These are phyloP conservation scores for Acrossocheilus fasciatus DNA, from an alignment of 2,797 vertebrate species.

Conservation along the genomic window DNA sequence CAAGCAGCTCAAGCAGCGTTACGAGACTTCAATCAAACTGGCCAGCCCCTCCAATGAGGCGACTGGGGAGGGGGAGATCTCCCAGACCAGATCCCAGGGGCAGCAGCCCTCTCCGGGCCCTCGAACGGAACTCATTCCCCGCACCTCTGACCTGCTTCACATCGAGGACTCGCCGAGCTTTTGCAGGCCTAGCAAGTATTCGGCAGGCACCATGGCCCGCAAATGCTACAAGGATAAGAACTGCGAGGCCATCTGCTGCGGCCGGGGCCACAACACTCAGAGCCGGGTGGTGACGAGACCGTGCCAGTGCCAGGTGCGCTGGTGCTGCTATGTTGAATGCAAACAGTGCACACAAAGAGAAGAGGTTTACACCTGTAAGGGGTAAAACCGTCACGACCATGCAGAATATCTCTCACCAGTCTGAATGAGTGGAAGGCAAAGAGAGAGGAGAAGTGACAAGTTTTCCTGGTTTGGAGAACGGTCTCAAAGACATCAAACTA, in stretches of 20 bases:
- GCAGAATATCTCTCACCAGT: constrained; percentile 37
- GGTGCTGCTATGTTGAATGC: constrained; percentile 99
- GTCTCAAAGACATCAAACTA: constrained; percentile 13
- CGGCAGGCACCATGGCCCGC: constrained; percentile 89
- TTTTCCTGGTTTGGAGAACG: constrained; percentile 16
- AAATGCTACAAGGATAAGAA: constrained; percentile 99
- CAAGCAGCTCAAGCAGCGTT: constrained; percentile 95
- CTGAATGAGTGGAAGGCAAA: not conserved
- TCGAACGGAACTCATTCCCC: constrained; percentile 87
- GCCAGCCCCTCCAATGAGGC: constrained; percentile 96
- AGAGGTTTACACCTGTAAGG: constrained; percentile 97
- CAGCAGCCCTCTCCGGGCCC: constrained; percentile 74
- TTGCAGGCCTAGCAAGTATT: constrained; percentile 93
- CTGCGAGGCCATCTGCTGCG: constrained; percentile 98
- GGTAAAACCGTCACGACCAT: constrained; percentile 25
- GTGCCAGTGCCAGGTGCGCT: constrained; percentile 98
- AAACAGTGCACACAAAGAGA: constrained; percentile 97
- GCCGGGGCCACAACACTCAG: constrained; percentile 97
- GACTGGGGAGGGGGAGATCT: constrained; percentile 91
- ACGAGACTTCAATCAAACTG: constrained; percentile 92
- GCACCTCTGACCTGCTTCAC: constrained; percentile 94
- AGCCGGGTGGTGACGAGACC: constrained; percentile 95
- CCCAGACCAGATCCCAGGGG: constrained; percentile 77
- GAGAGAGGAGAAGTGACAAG: not conserved
- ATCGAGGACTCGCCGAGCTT: constrained; percentile 99